These are phyloP conservation scores for mouse (Mus musculus) DNA, from an alignment of 2,113 vertebrate genomes.

Conservation along the genomic window DNA sequence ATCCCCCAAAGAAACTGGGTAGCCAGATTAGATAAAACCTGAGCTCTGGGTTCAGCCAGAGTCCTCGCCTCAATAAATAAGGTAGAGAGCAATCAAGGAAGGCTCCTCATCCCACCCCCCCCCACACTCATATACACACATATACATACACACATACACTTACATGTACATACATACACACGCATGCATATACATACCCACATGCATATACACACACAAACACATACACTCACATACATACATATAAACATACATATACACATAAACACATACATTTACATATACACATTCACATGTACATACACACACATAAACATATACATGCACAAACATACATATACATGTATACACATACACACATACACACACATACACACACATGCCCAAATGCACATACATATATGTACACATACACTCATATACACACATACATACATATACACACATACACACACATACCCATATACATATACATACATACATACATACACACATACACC, in stretches of 20 bases:
- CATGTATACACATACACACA: no score
- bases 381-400: no score
- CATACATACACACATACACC: fast-evolving
- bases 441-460: fast-evolving
- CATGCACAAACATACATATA: no score
- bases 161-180: background rate
- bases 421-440: no score
- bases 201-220: fast-evolving
- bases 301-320: no score
- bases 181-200: background rate
- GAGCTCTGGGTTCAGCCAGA: background rate
- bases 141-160: background rate
- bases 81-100: background rate
- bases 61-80: background rate
- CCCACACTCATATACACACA: background rate
- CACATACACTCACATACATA: fast-evolving
- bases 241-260: no score
- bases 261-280: no score
- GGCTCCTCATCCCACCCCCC: background rate
- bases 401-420: no score
- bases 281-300: no score
- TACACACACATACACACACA: no score
- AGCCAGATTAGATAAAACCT: no score
- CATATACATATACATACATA: no score
- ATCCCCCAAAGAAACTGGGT: background rate